phyloP scores from a whole-genome alignment of 2,113 vertebrate genomes.

The Lucifuga dentata region DNA sequence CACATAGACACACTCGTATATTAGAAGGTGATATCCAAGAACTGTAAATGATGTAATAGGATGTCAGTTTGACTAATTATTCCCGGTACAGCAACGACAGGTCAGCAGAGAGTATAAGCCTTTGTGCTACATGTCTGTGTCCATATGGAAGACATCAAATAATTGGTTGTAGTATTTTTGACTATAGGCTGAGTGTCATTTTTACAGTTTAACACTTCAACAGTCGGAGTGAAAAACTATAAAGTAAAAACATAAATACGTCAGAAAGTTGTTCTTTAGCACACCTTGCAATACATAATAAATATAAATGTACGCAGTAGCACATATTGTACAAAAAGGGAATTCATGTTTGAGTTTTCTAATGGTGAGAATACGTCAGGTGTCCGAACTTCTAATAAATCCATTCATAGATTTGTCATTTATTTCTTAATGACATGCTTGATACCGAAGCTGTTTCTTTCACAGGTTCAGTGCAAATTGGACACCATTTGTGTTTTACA shows the following conservation, averaged over 20 bases:
- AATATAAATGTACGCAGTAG: slow-evolving; percentile 2
- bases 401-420: no score
- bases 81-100: not conserved
- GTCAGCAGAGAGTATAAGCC: slow-evolving; percentile 23
- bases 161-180: slow-evolving; percentile 11
- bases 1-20: slow-evolving; percentile 1
- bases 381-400: no score
- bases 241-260: slow-evolving; percentile 28
- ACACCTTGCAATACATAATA: slow-evolving; percentile 1
- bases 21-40: slow-evolving; percentile 41
- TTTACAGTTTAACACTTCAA: slow-evolving; percentile 24
- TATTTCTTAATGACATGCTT: no score
- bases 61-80: slow-evolving; percentile 25
- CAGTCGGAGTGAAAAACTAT: slow-evolving; percentile 11
- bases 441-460: no score
- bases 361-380: no score
- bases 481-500: no score
- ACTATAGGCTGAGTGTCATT: not conserved
- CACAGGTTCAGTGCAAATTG: no score
- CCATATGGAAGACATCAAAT: slow-evolving; percentile 40
- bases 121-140: not conserved
- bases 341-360: not conserved
- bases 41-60: slow-evolving; percentile 39
- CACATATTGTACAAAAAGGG: no score
- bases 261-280: slow-evolving; percentile 10